Conservation (phyloP, 53 echinoderm and acorn worm species). For the Henricia sp. region DNA sequence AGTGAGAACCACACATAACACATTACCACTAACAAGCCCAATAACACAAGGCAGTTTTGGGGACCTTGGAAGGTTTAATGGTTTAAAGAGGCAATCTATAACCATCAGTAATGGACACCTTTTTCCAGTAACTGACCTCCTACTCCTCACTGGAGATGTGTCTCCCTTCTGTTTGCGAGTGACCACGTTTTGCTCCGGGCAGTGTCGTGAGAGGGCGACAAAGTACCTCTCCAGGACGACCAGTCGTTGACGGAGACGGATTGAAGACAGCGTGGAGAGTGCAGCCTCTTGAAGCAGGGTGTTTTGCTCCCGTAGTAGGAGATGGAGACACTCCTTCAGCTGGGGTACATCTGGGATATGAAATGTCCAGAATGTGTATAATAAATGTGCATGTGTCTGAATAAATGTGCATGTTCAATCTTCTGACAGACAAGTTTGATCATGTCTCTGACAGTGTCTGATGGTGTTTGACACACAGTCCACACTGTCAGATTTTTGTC, state of each 20-base stretch:
- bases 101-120: neutral
- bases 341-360: constrained; percentile 61
- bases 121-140: constrained; percentile 16
- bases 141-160: constrained; percentile 53
- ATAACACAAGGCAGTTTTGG: too few species aligned
- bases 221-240: constrained; percentile 95
- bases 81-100: too few species aligned
- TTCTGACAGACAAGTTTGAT: too few species aligned
- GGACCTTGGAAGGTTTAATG: too few species aligned
- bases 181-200: constrained; percentile 83
- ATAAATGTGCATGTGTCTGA: neutral
- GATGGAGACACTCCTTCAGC: constrained; percentile 80
- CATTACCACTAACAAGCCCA: too few species aligned
- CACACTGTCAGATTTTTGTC: too few species aligned
- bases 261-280: constrained; percentile 88
- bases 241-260: constrained; percentile 86
- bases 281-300: constrained; percentile 83
- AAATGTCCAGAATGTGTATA: neutral
- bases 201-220: constrained; percentile 86
- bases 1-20: too few species aligned
- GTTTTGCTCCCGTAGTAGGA: constrained; percentile 83
- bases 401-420: too few species aligned
- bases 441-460: too few species aligned
- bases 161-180: constrained; percentile 73
- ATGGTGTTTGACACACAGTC: too few species aligned